Percentiles rank a stretch among this genome's conserved stretches.
Evolutionary conservation across 2,888 invertebrate species (phyloP).

Genomic region (Deladenus siricidicola): DNA sequence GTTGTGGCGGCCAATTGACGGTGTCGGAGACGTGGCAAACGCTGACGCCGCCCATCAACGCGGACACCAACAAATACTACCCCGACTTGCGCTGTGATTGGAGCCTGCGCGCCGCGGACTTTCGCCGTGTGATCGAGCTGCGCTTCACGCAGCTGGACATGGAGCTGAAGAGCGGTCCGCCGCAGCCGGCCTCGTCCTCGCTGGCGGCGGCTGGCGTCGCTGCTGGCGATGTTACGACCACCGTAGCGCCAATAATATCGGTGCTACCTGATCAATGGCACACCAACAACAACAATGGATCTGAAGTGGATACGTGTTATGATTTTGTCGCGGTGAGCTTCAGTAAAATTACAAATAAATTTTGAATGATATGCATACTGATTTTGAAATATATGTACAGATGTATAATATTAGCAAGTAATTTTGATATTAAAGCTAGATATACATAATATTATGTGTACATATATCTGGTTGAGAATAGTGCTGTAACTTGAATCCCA

Average conservation of each 20-base stretch:
- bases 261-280: not conserved
- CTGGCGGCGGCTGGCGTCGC: not conserved
- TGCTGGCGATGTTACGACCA: not conserved
- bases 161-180: conserved; percentile 12
- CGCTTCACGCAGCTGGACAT: conserved; percentile 27
- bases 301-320: conserved; percentile 15
- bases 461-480: too few species aligned
- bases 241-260: not conserved
- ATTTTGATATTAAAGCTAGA: too few species aligned
- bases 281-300: not conserved
- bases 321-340: conserved; percentile 31
- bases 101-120: conserved; percentile 28
- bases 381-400: not conserved
- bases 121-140: conserved; percentile 26
- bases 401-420: too few species aligned
- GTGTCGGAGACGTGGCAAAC: conserved; percentile 39
- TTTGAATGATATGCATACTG: too few species aligned
- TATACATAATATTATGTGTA: too few species aligned
- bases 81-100: conserved; percentile 42
- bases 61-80: conserved; percentile 31
- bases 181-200: not conserved
- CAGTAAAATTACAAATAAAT: not conserved
- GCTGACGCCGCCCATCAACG: conserved; percentile 31
- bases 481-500: too few species aligned
- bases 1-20: conserved; percentile 46